A percentile compares a stretch with the other conserved stretches of the same genome.
Evolutionary conservation across 1,140 invertebrate genomes (phyloP).

Genomic region (Polypedilum pembai): DNA sequence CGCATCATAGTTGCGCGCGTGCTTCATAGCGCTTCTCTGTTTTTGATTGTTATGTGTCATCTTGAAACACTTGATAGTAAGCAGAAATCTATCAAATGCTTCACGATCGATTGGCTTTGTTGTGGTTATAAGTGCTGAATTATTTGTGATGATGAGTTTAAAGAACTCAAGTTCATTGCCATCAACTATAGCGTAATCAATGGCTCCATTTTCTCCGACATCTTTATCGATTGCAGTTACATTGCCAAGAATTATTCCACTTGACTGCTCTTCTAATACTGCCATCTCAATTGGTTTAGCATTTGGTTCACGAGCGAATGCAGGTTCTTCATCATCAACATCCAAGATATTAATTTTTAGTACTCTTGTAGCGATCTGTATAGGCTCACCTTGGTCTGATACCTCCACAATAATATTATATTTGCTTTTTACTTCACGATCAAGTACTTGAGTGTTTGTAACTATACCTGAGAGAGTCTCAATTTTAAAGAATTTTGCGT

Average conservation of each 20-base stretch:
- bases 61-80: constrained; percentile 67
- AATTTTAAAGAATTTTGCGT: constrained; percentile 58
- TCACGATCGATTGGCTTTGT: constrained; percentile 61
- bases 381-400: constrained; percentile 63
- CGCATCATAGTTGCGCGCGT: constrained; percentile 42
- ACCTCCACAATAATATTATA: constrained; percentile 69
- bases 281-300: constrained; percentile 55
- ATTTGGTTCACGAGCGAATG: constrained; percentile 61
- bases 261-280: constrained; percentile 56
- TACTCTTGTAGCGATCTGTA: constrained; percentile 63
- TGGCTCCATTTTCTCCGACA: constrained; percentile 63
- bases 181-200: constrained; percentile 65
- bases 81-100: constrained; percentile 47
- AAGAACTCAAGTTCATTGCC: constrained; percentile 65
- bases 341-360: constrained; percentile 62
- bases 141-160: constrained; percentile 55
- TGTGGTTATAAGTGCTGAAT: constrained; percentile 54
- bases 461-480: constrained; percentile 62
- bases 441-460: constrained; percentile 57
- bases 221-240: constrained; percentile 66
- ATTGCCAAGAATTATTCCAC: constrained; percentile 57
- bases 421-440: constrained; percentile 61
- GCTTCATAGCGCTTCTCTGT: constrained; percentile 41
- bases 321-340: constrained; percentile 71
- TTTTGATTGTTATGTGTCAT: constrained; percentile 35